phyloP scores from a whole-genome alignment of 2,888 invertebrate species.

The Athrips mouffetella region DNA sequence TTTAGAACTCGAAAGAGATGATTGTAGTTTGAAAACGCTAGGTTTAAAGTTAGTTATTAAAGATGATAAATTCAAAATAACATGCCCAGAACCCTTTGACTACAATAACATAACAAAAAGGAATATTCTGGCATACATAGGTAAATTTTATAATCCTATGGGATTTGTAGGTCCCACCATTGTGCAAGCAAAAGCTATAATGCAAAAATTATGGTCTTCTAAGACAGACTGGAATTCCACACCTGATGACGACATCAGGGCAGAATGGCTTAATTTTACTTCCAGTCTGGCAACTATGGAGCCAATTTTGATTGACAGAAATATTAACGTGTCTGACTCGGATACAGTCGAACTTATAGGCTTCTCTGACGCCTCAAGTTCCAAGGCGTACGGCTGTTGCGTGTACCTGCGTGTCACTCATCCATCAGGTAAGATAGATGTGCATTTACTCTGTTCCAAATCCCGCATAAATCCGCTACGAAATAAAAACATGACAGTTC shows the following conservation, averaged over 20 bases:
- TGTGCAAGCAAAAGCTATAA: conserved; percentile 19
- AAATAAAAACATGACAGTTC: conserved; percentile 14
- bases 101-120: conserved; percentile 18
- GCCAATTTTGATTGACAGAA: not conserved
- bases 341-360: not conserved
- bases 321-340: not conserved
- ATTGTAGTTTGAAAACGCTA: conserved; percentile 18
- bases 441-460: conserved; percentile 20
- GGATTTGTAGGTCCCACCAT: conserved; percentile 20
- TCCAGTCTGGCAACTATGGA: not conserved
- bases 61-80: conserved; percentile 8
- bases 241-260: not conserved
- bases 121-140: conserved; percentile 19
- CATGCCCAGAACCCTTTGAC: conserved; percentile 1
- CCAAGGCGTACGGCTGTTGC: conserved; percentile 15
- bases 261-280: not conserved
- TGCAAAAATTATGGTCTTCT: conserved; percentile 16
- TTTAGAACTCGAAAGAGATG: conserved; percentile 18
- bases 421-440: conserved; percentile 3
- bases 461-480: conserved; percentile 18
- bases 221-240: not conserved
- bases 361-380: not conserved
- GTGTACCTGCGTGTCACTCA: conserved; percentile 13
- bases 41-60: conserved; percentile 15
- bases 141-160: conserved; percentile 23